Evolutionary conservation across 1,140 invertebrate genomes (phyloP).

Genomic region (Drosophila aff.): DNA sequence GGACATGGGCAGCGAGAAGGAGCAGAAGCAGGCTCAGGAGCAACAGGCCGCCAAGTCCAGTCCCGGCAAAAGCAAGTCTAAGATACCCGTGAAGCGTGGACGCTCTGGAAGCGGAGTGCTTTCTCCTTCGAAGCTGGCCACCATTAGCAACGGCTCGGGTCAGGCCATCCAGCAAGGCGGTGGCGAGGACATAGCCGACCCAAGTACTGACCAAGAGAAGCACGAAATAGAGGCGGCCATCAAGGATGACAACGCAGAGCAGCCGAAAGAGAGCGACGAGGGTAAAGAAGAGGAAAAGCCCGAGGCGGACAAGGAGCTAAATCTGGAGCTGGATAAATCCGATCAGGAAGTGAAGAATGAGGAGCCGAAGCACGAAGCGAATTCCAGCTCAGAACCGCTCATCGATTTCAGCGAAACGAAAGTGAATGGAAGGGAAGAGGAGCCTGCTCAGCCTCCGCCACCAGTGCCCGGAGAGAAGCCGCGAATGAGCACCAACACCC

Average conservation of each 20-base stretch:
- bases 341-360: constrained; percentile 2
- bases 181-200: constrained; percentile 80
- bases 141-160: constrained; percentile 40
- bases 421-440: constrained; percentile 27
- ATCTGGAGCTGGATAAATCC: constrained; percentile 7
- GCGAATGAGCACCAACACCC: constrained; percentile 56
- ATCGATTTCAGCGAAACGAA: constrained; percentile 58
- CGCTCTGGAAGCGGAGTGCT: constrained; percentile 63
- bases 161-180: constrained; percentile 79
- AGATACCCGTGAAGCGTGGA: constrained; percentile 81
- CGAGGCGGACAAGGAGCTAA: constrained; percentile 64
- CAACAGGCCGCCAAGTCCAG: constrained; percentile 64
- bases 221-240: constrained; percentile 79
- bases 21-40: constrained; percentile 41
- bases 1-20: constrained; percentile 73
- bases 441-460: constrained; percentile 21
- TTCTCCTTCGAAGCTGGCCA: constrained; percentile 69
- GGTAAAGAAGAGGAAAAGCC: constrained; percentile 49
- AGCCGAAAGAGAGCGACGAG: constrained; percentile 46
- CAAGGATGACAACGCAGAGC: constrained; percentile 62
- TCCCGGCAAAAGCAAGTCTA: constrained; percentile 78
- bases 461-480: constrained; percentile 67
- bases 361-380: constrained; percentile 12
- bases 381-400: constrained; percentile 43
- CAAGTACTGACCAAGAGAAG: constrained; percentile 72